phyloP scores from a whole-genome alignment of 2,888 invertebrate genomes.

The Suillia variegata region DNA sequence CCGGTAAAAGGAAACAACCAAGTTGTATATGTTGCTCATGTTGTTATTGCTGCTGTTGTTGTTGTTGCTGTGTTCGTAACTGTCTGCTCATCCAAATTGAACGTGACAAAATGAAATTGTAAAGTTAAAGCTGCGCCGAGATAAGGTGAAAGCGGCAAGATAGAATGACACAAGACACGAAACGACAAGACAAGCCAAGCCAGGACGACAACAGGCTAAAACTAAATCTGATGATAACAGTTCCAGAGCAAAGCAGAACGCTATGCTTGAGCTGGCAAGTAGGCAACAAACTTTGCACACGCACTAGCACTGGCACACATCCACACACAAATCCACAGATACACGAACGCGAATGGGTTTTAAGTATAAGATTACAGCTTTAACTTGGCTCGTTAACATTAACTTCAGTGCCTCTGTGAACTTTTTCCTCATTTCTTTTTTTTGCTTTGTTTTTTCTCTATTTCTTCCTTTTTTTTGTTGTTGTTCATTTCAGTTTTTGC shows the following conservation, averaged over 20 bases:
- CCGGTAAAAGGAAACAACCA: not conserved
- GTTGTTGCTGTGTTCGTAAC: not conserved
- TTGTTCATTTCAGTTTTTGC: not conserved
- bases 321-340: not conserved
- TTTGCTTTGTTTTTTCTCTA: slow-evolving; percentile 6
- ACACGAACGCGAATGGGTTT: not conserved
- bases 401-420: slow-evolving; percentile 38
- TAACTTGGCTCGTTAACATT: slow-evolving; percentile 42
- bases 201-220: not conserved
- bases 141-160: slow-evolving; percentile 36
- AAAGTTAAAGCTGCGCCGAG: no score
- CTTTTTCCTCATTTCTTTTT: slow-evolving; percentile 29
- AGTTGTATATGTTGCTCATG: not conserved
- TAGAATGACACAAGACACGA: slow-evolving; percentile 37
- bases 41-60: slow-evolving; percentile 2
- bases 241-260: no score
- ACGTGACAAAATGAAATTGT: slow-evolving; percentile 42
- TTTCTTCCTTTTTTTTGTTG: not conserved
- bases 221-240: no score
- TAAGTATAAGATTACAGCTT: slow-evolving; percentile 29
- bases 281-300: not conserved
- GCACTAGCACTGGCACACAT: not conserved
- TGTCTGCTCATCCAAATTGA: slow-evolving; percentile 16
- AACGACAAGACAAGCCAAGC: slow-evolving; percentile 18
- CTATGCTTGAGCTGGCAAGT: not conserved